These are phyloP conservation scores for Eleginops maclovinus DNA, from an alignment of 2,113 vertebrate species.

Conservation along the genomic window DNA sequence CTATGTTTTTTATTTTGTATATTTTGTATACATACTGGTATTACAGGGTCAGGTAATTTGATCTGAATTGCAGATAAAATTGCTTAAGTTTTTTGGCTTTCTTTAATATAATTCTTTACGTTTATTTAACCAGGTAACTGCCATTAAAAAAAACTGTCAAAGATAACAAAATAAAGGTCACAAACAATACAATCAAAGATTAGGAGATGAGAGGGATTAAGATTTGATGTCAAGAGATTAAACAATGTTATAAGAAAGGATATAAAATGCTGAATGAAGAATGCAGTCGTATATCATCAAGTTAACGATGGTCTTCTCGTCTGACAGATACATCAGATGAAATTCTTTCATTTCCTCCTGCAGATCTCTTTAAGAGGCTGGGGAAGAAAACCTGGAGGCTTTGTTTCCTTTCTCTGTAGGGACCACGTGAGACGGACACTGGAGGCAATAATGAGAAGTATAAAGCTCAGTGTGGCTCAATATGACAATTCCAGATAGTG, in stretches of 20 bases:
- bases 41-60: too few relatives aligned
- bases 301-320: background rate
- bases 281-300: slow-evolving; percentile 4
- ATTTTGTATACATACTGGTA: too few relatives aligned
- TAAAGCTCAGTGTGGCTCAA: background rate
- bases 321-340: background rate
- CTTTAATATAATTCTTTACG: too few relatives aligned
- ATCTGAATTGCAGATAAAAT: background rate
- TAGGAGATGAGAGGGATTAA: background rate
- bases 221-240: too few relatives aligned
- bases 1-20: background rate
- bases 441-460: background rate
- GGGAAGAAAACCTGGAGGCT: background rate
- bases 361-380: background rate
- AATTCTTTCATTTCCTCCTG: slow-evolving; percentile 12
- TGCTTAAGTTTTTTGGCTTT: too few relatives aligned
- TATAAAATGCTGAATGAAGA: background rate
- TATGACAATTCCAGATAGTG: background rate
- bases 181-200: background rate
- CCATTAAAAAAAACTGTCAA: too few relatives aligned
- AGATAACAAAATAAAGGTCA: background rate
- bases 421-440: background rate
- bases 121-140: too few relatives aligned
- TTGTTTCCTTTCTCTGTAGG: background rate
- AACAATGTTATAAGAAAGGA: too few relatives aligned